Base-by-base conservation (phyloP, 37 sponge, comb jelly and placozoan genomes). In the Geodia barretti region DNA sequence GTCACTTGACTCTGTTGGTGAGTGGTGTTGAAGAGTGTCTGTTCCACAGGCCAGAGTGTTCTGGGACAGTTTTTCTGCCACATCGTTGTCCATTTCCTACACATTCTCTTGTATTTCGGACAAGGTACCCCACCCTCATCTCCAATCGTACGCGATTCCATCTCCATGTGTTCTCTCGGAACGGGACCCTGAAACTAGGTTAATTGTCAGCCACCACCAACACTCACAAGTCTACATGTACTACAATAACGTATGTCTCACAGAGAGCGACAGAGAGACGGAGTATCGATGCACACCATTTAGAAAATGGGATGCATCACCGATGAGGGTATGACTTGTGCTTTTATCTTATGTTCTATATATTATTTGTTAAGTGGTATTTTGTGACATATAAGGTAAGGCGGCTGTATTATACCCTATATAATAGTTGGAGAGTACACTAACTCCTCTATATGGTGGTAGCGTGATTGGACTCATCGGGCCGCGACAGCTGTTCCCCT, bases 291-390 rank as follows among this genome's bases (percentile, higher is more conserved):
- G 24, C 65, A 31, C 95, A 94, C 73, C 95, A 94, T 73, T 92
- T 90, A 79, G 73, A 90, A 17, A 88, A 91, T 93, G 63, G 35
- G 92, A n/a, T n/a, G n/a, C n/a, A n/a, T n/a, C n/a, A n/a, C n/a
- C n/a, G n/a, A n/a, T n/a, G n/a, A n/a, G n/a, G n/a, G n/a, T n/a
- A n/a, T n/a, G n/a, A n/a, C n/a, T n/a, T n/a, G n/a, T n/a, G n/a
- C n/a, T n/a, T n/a, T n/a, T n/a, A n/a, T n/a, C n/a, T n/a, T n/a
- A n/a, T n/a, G n/a, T n/a, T n/a, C n/a, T n/a, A n/a, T n/a, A n/a
- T n/a, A n/a, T n/a, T n/a, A n/a, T n/a, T n/a, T n/a, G n/a, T n/a
- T n/a, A n/a, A n/a, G n/a, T n/a, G n/a, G n/a, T n/a, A n/a, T n/a
- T n/a, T n/a, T n/a, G n/a, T n/a, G n/a, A n/a, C n/a, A n/a, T n/a